Base-by-base conservation (phyloP, 2,113 vertebrate genomes). In the Clarias batrachus region DNA sequence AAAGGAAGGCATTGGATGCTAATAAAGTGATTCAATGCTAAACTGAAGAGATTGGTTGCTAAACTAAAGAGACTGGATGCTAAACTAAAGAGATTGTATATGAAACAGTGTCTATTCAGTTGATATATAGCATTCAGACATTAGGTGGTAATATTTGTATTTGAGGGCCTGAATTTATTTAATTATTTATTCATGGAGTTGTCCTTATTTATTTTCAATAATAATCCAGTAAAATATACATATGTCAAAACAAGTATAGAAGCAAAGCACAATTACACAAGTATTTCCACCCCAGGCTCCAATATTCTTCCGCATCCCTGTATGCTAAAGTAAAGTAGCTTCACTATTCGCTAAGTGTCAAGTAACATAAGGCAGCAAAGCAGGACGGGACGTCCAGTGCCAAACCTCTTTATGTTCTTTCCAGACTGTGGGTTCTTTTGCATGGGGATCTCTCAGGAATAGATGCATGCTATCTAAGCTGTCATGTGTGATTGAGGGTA, bases 341-440 rank as follows among this genome's bases (percentile, higher is more conserved):
- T 89, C 84, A 89, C 90, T 94, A 86, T 86, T 89, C n/a, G 91
- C 93, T 93, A 95, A 25, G 11, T 62, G 57, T 30, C 78, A 81
- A 60, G 30, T 37, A 81, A 81, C 59, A 57, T 74, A 84, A 92
- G 88, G 85, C 56, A 76, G 85, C 88, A 90, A 77, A 74, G 59
- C 87, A 89, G 76, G 87, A 91, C 93, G 88, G 73, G 90, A 92
- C 92, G 88, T 90, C 93, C 90, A 89, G 91, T 85, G 89, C 85
- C 91, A 88, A 91, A 89, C 90, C 86, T 91, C 84, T 82, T 12
- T 54, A 17, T 87, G 92, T 89, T 68, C 87, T 91, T 91, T 93
- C 92, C 91, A 90, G 91, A 92, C 92, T 90, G 13, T 92, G 86
- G 90, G 88, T 90, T 82, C 80, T 81, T 86, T 83, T 85, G 88